A percentile compares a stretch with the other conserved stretches of the same genome.
These are phyloP conservation scores for Herpailurus yagouaroundi DNA, from an alignment of 2,113 vertebrate species.

Conservation along the genomic window DNA sequence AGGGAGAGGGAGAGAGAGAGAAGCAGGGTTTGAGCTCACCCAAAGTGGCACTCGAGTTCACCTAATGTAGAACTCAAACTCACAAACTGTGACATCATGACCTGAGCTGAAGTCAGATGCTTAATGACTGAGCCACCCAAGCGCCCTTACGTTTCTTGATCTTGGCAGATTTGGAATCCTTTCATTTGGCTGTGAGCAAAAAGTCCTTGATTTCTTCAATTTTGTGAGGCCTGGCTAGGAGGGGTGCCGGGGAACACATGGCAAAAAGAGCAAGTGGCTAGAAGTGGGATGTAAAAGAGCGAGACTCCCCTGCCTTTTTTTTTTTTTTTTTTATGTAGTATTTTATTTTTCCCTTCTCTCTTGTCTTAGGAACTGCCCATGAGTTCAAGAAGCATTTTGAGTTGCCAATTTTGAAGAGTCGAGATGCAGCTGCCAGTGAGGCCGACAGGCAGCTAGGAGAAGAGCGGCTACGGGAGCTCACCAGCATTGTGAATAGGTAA, in stretches of 20 bases:
- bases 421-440: slow-evolving; percentile 94
- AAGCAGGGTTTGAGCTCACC: too few relatives aligned
- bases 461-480: slow-evolving; percentile 95
- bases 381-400: slow-evolving; percentile 98
- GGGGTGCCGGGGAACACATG: background rate
- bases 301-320: background rate
- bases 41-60: too few relatives aligned
- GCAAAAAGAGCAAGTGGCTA: background rate
- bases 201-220: background rate
- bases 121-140: too few relatives aligned
- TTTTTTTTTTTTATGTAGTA: background rate
- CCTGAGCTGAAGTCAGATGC: too few relatives aligned
- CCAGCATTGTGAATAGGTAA: slow-evolving; percentile 95
- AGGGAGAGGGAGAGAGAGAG: too few relatives aligned
- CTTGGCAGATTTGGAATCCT: background rate
- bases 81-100: too few relatives aligned
- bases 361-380: slow-evolving; percentile 92
- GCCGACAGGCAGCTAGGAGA: slow-evolving; percentile 91
- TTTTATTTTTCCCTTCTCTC: slow-evolving; percentile 44
- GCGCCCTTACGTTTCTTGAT: background rate
- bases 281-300: background rate
- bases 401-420: slow-evolving; percentile 95
- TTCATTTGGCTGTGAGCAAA: background rate
- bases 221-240: background rate
- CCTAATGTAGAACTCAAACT: too few relatives aligned